Percentiles rank a stretch among this genome's conserved stretches.
phyloP scores from a whole-genome alignment of 2,113 vertebrate species.

The Panurus biarmicus region DNA sequence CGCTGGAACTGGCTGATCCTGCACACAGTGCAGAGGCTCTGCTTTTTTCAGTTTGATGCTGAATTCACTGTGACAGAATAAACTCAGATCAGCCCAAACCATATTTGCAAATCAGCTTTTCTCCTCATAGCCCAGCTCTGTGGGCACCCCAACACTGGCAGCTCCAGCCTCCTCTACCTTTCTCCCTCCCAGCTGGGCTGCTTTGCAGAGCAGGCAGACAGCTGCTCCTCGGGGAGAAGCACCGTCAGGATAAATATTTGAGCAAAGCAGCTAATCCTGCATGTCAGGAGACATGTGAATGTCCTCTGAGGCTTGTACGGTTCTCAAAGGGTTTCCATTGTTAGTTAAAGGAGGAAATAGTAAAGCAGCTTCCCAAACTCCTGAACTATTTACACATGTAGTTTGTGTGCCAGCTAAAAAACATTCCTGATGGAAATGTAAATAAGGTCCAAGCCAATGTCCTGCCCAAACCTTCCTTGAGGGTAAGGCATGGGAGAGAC shows the following conservation, averaged over 20 bases:
- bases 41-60: not conserved
- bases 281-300: not conserved
- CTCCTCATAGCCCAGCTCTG: not conserved
- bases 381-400: constrained; percentile 40
- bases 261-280: not conserved
- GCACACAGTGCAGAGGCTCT: not conserved
- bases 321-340: constrained; percentile 60
- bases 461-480: constrained; percentile 1
- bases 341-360: constrained; percentile 49
- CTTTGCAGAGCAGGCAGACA: not conserved
- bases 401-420: constrained; percentile 51
- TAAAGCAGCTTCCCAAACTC: constrained; percentile 50
- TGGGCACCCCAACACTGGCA: accelerated
- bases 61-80: not conserved
- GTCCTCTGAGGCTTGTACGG: not conserved
- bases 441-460: constrained; percentile 52
- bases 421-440: constrained; percentile 59
- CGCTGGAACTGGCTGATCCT: not conserved
- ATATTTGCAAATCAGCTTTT: not conserved
- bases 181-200: not conserved
- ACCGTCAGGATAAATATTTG: constrained; percentile 11
- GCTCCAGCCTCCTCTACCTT: not conserved
- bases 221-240: not conserved
- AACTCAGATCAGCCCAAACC: not conserved
- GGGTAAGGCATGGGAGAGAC: not conserved